A percentile compares a stretch with the other conserved stretches of the same genome.
Evolutionary conservation across 2,113 vertebrate genomes (phyloP).

Genomic region (Amphiprion ocellaris): DNA sequence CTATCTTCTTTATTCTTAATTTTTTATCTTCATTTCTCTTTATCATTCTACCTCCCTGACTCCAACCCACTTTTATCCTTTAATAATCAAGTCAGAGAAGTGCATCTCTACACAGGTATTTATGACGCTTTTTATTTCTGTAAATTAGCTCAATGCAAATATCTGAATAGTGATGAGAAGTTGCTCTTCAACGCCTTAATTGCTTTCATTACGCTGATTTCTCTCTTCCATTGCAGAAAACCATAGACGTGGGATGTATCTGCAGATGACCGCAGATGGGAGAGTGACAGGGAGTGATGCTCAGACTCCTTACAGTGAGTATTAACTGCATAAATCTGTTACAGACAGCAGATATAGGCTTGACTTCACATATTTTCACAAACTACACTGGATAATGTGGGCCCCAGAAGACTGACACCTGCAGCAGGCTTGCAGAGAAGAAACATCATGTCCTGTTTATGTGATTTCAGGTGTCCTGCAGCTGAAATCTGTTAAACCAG

Average conservation of each 20-base stretch:
- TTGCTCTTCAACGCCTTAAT: not conserved
- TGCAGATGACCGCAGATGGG: slow-evolving; percentile 80
- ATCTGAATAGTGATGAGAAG: not conserved
- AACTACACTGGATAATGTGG: not conserved
- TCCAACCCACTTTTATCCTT: slow-evolving; percentile 79
- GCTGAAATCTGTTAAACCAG: slow-evolving; percentile 75
- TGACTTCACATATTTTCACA: not conserved
- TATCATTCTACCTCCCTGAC: slow-evolving; percentile 75
- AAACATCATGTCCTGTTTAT: slow-evolving; percentile 4
- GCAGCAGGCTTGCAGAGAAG: too few relatives aligned
- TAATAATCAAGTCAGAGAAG: slow-evolving; percentile 75
- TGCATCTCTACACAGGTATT: slow-evolving; percentile 85
- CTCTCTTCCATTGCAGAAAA: slow-evolving; percentile 68
- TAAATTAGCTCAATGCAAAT: not conserved
- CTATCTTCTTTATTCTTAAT: slow-evolving; percentile 48
- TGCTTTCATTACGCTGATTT: slow-evolving; percentile 4
- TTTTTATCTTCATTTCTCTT: slow-evolving; percentile 52
- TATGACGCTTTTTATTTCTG: slow-evolving; percentile 18
- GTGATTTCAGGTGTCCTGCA: slow-evolving; percentile 78
- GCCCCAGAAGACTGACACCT: not conserved
- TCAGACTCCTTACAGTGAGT: slow-evolving; percentile 77
- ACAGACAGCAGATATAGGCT: not conserved
- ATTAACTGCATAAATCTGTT: not conserved
- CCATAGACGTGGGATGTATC: slow-evolving; percentile 76
- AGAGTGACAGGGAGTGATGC: slow-evolving; percentile 72